phyloP scores from a whole-genome alignment of 2,797 vertebrate genomes.

The Peromyscus eremicus region DNA sequence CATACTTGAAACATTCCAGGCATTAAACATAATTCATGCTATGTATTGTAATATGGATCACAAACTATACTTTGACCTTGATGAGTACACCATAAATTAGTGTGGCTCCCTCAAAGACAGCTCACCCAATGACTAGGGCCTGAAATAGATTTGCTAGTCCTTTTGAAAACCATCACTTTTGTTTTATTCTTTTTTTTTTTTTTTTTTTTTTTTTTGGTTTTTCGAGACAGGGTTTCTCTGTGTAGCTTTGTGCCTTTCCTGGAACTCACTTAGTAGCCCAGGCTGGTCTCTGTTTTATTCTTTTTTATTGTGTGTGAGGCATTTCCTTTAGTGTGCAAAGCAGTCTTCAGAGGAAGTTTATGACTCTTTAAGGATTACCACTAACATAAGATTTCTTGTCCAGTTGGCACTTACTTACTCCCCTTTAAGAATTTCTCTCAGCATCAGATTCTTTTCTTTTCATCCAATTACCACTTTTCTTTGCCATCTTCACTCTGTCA shows the following conservation, averaged over 20 bases:
- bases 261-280: too few relatives aligned
- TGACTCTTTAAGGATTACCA: background rate
- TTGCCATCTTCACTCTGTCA: slow-evolving; percentile 8
- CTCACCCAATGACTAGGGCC: background rate
- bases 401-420: slow-evolving; percentile 22
- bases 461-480: background rate
- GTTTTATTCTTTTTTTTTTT: background rate
- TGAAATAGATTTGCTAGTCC: background rate
- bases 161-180: background rate
- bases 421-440: background rate
- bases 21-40: background rate
- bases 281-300: background rate
- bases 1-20: background rate
- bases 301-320: background rate
- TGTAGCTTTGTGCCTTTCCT: too few relatives aligned
- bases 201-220: too few relatives aligned
- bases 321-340: background rate
- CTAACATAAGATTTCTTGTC: slow-evolving; percentile 3
- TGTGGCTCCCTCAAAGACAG: background rate
- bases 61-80: background rate
- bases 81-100: background rate
- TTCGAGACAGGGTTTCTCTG: too few relatives aligned
- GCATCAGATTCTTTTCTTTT: background rate
- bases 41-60: background rate
- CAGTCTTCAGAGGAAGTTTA: background rate